Conservation (phyloP, 2,113 vertebrate species). For the Anarrhichthys ocellatus region DNA sequence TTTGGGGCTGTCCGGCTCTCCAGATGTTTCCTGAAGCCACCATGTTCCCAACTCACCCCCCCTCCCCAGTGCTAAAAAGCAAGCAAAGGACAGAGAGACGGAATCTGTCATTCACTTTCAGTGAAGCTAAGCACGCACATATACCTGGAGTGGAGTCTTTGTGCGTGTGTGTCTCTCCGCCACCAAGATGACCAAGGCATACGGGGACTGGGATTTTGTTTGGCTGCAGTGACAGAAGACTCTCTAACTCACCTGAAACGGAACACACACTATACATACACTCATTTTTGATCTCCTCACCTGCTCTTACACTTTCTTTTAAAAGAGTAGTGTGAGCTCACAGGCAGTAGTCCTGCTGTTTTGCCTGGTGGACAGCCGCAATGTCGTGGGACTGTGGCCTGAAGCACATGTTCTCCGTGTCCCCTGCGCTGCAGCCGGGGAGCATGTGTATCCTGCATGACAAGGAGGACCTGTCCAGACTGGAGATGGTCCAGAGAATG, state of each 20-base stretch:
- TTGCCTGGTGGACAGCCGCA: constrained; percentile 34
- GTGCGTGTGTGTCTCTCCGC: constrained; percentile 1
- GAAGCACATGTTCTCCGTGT: constrained; percentile 91
- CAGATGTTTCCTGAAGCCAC: constrained; percentile 86
- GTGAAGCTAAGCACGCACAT: constrained; percentile 29
- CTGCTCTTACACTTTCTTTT: background rate
- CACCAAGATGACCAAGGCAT: constrained; percentile 23
- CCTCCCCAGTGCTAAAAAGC: constrained; percentile 56
- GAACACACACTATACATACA: background rate
- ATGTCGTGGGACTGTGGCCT: constrained; percentile 98
- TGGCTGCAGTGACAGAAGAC: constrained; percentile 29
- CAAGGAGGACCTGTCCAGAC: constrained; percentile 90
- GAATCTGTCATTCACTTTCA: constrained; percentile 52
- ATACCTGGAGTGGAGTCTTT: constrained; percentile 44
- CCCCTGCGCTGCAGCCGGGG: constrained; percentile 89
- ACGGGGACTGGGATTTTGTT: constrained; percentile 26
- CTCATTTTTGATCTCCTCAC: constrained; percentile 6
- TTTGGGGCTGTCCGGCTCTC: constrained; percentile 86
- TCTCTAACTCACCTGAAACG: constrained; percentile 16
- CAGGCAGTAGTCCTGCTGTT: constrained; percentile 7
- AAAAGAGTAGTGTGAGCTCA: constrained; percentile 11
- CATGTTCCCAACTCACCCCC: constrained; percentile 56
- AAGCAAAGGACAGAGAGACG: constrained; percentile 42
- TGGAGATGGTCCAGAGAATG: constrained; percentile 94
- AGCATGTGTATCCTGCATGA: constrained; percentile 88